phyloP scores from a whole-genome alignment of 2,113 vertebrate genomes.

The Rousettus leschenaultii region DNA sequence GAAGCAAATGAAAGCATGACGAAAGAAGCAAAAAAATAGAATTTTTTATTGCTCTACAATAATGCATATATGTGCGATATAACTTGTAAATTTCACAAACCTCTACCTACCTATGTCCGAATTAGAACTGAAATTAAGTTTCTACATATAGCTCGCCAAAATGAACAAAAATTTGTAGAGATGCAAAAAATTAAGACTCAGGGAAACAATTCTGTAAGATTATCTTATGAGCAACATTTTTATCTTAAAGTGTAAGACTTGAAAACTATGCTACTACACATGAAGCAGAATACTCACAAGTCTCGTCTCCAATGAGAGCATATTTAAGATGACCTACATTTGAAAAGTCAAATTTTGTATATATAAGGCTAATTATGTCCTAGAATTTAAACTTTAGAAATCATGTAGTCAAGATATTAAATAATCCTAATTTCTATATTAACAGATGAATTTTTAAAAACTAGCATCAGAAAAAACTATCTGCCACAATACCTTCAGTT shows the following conservation, averaged over 20 bases:
- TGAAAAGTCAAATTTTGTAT: conserved; percentile 21
- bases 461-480: conserved; percentile 28
- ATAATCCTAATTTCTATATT: conserved; percentile 11
- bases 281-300: conserved; percentile 52
- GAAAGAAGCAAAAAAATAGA: conserved; percentile 59
- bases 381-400: conserved; percentile 52
- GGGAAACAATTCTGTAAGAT: conserved; percentile 35
- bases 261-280: conserved; percentile 16
- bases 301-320: conserved; percentile 33
- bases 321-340: conserved; percentile 37
- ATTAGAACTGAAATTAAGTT: conserved; percentile 18
- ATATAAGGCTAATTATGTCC: conserved; percentile 24
- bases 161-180: conserved; percentile 3
- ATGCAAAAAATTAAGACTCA: not conserved
- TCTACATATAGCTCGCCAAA: not conserved
- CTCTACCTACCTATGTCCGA: not conserved
- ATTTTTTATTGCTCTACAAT: not conserved
- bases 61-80: not conserved
- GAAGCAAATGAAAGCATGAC: conserved; percentile 68
- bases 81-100: conserved; percentile 29
- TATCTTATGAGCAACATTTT: not conserved
- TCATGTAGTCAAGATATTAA: not conserved
- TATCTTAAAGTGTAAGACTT: conserved; percentile 7
- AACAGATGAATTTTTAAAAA: not conserved
- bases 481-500: not conserved